These are phyloP conservation scores for Pogonognathellus flavescens DNA, from an alignment of 1,140 invertebrate species.

Conservation along the genomic window DNA sequence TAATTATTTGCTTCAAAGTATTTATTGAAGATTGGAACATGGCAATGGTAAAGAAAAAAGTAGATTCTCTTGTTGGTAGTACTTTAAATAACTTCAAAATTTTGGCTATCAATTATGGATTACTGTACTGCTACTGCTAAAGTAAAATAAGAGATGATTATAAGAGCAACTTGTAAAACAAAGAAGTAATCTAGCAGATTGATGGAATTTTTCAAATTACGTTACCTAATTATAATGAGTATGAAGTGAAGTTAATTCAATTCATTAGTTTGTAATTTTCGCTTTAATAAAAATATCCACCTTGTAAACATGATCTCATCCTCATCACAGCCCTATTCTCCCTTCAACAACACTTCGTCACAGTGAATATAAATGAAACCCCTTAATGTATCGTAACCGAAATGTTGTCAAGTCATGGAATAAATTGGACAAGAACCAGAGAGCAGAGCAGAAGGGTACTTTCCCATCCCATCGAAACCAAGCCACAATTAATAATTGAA, in stretches of 20 bases:
- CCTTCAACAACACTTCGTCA: background rate
- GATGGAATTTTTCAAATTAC: no score
- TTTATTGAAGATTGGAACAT: no score
- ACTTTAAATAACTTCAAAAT: no score
- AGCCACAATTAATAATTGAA: constrained; percentile 51
- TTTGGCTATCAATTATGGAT: no score
- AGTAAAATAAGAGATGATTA: no score
- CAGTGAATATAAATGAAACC: constrained; percentile 15
- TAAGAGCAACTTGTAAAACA: no score
- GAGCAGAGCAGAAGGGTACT: constrained; percentile 47
- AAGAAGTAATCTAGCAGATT: no score
- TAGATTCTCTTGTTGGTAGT: no score
- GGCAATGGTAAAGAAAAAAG: no score
- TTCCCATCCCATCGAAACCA: constrained; percentile 23
- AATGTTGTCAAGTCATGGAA: constrained; percentile 53
- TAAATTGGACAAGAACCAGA: constrained; percentile 7
- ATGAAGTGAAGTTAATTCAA: background rate
- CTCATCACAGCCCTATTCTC: background rate
- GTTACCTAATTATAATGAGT: no score
- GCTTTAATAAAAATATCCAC: background rate
- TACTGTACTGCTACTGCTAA: no score
- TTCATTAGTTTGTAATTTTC: background rate
- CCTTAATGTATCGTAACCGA: constrained; percentile 40
- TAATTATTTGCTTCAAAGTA: no score
- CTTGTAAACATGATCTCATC: background rate